Conservation (phyloP, 2,797 vertebrate species). For the Spinus pinus region DNA sequence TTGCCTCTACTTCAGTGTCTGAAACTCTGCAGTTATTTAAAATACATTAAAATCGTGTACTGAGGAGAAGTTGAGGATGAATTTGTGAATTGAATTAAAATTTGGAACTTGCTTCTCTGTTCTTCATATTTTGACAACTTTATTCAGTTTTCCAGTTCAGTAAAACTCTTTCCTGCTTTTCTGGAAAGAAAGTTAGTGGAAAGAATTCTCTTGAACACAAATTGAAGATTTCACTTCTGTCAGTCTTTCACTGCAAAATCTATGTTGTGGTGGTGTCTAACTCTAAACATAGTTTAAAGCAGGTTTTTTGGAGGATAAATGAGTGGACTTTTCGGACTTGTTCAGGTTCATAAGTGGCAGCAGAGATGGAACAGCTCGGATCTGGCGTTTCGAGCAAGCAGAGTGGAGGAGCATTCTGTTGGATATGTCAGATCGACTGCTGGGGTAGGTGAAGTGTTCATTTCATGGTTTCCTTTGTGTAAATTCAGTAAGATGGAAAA, state of each 20-base stretch:
- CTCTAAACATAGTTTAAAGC: neutral
- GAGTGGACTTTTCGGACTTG: neutral
- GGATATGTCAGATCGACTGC: conserved; percentile 90
- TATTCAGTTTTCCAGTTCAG: neutral
- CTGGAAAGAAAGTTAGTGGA: neutral
- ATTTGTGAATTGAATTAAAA: neutral
- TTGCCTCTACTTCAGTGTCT: neutral
- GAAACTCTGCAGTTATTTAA: neutral
- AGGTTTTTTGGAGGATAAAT: neutral
- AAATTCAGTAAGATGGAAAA: neutral
- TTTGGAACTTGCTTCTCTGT: neutral
- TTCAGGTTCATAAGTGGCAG: conserved; percentile 94
- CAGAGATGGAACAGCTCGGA: conserved; percentile 92
- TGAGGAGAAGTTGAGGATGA: neutral
- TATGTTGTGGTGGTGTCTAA: neutral
- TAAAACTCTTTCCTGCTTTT: neutral
- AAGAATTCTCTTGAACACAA: neutral
- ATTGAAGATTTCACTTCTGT: neutral
- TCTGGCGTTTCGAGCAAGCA: conserved; percentile 91
- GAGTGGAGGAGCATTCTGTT: conserved; percentile 91
- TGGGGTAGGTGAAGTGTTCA: conserved; percentile 76
- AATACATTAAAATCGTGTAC: neutral
- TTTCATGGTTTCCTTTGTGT: neutral
- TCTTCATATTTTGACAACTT: neutral
- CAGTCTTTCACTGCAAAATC: neutral